phyloP scores from a whole-genome alignment of 2,888 invertebrate species.

The Timema cristinae region DNA sequence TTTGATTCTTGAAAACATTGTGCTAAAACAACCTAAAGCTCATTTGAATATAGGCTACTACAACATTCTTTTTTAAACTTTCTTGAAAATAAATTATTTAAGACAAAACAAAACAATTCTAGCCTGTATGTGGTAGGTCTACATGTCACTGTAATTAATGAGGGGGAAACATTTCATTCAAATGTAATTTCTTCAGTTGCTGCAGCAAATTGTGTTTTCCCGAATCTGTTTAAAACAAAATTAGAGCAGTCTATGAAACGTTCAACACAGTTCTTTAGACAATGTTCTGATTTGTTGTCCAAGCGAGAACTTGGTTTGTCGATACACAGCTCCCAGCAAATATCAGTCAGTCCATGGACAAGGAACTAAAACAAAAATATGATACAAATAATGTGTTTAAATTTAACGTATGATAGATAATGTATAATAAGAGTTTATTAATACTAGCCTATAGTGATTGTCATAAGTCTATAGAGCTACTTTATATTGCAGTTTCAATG shows the following conservation, averaged over 20 bases:
- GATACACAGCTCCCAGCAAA: slow-evolving; percentile 69
- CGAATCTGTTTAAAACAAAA: slow-evolving; percentile 61
- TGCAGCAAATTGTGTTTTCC: slow-evolving; percentile 45
- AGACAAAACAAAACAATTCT: too few species aligned
- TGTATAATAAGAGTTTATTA: background rate
- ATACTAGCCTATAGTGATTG: background rate
- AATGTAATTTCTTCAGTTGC: slow-evolving; percentile 25
- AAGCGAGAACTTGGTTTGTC: slow-evolving; percentile 56
- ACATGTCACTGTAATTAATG: slow-evolving; percentile 8
- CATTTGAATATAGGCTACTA: too few species aligned
- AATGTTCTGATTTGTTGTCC: slow-evolving; percentile 59
- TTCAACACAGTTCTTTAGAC: slow-evolving; percentile 67
- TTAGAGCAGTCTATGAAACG: slow-evolving; percentile 68
- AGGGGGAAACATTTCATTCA: slow-evolving; percentile 7
- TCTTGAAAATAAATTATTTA: background rate
- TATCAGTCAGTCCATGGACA: slow-evolving; percentile 61
- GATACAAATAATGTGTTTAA: background rate
- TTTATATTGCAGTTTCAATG: background rate
- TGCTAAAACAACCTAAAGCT: slow-evolving; percentile 11
- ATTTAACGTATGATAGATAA: background rate
- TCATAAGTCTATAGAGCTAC: background rate
- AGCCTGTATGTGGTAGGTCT: background rate
- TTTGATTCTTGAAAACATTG: slow-evolving; percentile 71
- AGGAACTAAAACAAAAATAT: slow-evolving; percentile 50
- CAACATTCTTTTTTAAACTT: background rate